A percentile compares a stretch with the other conserved stretches of the same genome.
Evolutionary conservation across 2,113 vertebrate species (phyloP).

Genomic region (Alouatta palliata): DNA sequence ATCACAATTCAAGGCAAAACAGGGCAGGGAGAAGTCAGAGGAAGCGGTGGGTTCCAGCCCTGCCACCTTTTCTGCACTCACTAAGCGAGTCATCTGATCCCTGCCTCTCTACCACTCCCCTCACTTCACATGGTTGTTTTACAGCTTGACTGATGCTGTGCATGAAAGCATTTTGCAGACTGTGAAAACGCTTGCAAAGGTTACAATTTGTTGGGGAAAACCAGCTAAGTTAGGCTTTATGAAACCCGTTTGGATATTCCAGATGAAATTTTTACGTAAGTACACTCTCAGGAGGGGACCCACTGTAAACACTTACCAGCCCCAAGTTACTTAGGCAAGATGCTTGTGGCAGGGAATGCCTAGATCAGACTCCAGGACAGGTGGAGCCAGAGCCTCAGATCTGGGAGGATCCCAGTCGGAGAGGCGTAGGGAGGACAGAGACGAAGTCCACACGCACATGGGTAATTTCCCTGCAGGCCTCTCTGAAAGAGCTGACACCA

Average conservation of each 20-base stretch:
- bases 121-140: background rate
- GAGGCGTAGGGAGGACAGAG: background rate
- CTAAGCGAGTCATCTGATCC: background rate
- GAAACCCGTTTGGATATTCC: background rate
- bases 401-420: background rate
- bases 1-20: background rate
- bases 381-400: background rate
- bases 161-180: background rate
- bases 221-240: background rate
- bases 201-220: background rate
- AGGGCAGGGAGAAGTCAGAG: background rate
- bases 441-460: background rate
- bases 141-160: background rate
- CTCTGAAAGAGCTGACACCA: background rate
- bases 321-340: background rate
- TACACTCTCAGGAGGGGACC: background rate
- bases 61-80: background rate
- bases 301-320: background rate
- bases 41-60: fast-evolving
- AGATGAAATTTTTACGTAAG: background rate
- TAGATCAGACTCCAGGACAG: background rate
- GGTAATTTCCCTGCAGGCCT: background rate
- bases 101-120: no score
- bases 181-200: background rate
- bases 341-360: background rate